A percentile compares a stretch with the other conserved stretches of the same genome.
These are phyloP conservation scores for Scaptomyza cyrtandrae DNA, from an alignment of 2,888 invertebrate species.

Conservation along the genomic window DNA sequence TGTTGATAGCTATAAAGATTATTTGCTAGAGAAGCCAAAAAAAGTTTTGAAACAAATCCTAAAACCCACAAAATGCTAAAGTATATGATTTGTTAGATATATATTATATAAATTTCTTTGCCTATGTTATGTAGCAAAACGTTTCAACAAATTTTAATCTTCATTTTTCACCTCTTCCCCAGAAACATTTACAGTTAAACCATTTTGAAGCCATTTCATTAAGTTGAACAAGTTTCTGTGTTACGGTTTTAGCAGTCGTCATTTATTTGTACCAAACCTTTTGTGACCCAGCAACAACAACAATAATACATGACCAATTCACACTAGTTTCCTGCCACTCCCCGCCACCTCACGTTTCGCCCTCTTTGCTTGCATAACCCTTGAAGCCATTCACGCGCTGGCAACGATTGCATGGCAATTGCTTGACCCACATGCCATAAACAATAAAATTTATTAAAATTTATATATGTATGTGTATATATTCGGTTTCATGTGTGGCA, in stretches of 20 bases:
- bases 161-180: no score
- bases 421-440: conserved; percentile 69
- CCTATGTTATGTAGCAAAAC: no score
- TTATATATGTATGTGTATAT: conserved; percentile 6
- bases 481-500: conserved; percentile 25
- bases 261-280: not conserved
- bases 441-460: conserved; percentile 66
- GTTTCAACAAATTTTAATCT: no score
- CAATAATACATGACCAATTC: conserved; percentile 45
- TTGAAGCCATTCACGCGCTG: conserved; percentile 57
- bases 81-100: no score
- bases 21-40: no score
- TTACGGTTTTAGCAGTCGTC: not conserved
- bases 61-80: no score
- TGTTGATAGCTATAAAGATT: no score
- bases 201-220: conserved; percentile 5
- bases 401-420: conserved; percentile 64
- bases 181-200: no score
- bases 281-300: conserved; percentile 11
- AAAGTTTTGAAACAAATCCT: no score
- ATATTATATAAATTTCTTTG: no score
- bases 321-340: conserved; percentile 25
- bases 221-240: conserved; percentile 1
- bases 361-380: conserved; percentile 19
- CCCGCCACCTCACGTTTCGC: not conserved